Evolutionary conservation across 2,113 vertebrate genomes (phyloP).

Genomic region (Gavia stellata): DNA sequence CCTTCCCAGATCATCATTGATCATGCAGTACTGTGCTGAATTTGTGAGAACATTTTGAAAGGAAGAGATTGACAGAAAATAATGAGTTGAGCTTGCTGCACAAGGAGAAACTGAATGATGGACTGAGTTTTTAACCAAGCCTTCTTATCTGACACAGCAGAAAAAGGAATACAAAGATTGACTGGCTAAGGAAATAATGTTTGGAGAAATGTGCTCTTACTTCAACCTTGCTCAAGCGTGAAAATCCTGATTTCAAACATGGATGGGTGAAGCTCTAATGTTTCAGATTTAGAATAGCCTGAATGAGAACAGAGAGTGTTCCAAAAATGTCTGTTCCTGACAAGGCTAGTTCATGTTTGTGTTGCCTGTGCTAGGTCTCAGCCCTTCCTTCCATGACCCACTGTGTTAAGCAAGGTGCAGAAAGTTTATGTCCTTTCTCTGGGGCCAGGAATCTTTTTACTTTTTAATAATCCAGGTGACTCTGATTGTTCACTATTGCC

Average conservation of each 20-base stretch:
- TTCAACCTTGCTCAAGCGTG: background rate
- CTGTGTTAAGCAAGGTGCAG: background rate
- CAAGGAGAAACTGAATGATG: constrained; percentile 25
- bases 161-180: background rate
- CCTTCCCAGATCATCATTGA: constrained; percentile 13
- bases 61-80: constrained; percentile 18
- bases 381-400: background rate
- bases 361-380: background rate
- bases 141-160: background rate
- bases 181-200: background rate
- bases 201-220: background rate
- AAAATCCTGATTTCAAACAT: constrained; percentile 17
- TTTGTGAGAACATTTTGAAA: constrained; percentile 27
- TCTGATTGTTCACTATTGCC: background rate
- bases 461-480: background rate
- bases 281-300: background rate
- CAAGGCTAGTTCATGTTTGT: background rate
- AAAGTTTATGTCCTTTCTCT: background rate
- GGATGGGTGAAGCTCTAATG: background rate
- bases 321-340: background rate
- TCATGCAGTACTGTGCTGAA: background rate
- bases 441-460: background rate
- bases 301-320: background rate
- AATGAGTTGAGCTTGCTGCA: constrained; percentile 23
- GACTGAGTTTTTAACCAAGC: background rate